These are phyloP conservation scores for Macrotis lagotis DNA, from an alignment of 2,113 vertebrate species.

Conservation along the genomic window DNA sequence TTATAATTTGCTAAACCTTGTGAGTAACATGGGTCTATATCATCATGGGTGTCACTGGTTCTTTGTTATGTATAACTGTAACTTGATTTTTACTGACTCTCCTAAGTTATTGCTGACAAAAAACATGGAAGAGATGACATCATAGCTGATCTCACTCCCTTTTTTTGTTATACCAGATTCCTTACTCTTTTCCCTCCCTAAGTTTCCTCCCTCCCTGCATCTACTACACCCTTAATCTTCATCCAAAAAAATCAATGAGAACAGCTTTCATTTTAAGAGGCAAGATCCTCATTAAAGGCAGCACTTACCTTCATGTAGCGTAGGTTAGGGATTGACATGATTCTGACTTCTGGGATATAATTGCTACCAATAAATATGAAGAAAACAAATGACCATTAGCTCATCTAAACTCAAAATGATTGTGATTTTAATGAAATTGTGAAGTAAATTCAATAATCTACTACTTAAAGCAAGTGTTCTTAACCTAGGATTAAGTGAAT, in stretches of 20 bases:
- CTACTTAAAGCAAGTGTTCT: not conserved
- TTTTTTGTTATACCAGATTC: conserved; percentile 33
- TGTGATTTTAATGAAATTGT: not conserved
- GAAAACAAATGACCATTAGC: not conserved
- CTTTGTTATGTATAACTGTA: not conserved
- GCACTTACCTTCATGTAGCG: conserved; percentile 95
- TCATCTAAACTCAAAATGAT: not conserved
- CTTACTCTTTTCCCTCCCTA: not conserved
- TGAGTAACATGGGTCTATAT: not conserved
- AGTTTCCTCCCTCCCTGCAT: not conserved
- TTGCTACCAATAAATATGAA: conserved; percentile 84
- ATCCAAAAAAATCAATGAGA: conserved; percentile 16
- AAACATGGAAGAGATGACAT: conserved; percentile 26
- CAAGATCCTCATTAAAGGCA: not conserved
- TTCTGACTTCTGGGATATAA: conserved; percentile 98
- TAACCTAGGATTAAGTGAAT: not conserved
- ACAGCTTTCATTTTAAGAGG: conserved; percentile 6
- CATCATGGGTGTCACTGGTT: not conserved
- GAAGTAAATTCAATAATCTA: not conserved
- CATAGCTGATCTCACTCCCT: conserved; percentile 14
- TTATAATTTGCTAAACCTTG: not conserved
- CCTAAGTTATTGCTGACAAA: conserved; percentile 16
- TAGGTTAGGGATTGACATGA: conserved; percentile 99
- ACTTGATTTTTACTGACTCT: not conserved
- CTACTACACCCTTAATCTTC: not conserved